Percentiles rank a stretch among this genome's conserved stretches.
phyloP scores from a whole-genome alignment of 2,113 vertebrate genomes.

The Alethe castanea region DNA sequence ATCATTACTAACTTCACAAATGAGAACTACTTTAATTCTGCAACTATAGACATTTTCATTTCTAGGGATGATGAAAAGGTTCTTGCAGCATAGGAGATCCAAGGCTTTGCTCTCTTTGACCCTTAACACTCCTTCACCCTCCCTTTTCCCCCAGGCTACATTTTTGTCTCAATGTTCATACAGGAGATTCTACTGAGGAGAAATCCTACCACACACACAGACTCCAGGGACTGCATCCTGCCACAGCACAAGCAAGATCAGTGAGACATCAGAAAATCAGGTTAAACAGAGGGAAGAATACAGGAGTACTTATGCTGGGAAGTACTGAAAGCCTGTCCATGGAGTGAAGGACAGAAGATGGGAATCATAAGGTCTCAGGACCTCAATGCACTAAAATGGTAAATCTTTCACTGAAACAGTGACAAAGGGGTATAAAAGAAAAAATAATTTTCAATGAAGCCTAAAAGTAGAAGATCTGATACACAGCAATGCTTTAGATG shows the following conservation, averaged over 20 bases:
- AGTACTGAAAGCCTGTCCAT: neutral
- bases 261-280: fast-evolving
- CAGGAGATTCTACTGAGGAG: neutral
- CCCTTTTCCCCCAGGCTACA: neutral
- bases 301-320: neutral
- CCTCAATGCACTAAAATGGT: neutral
- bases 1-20: neutral
- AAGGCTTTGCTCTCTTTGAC: neutral
- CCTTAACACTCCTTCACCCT: neutral
- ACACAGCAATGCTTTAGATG: neutral
- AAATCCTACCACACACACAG: neutral
- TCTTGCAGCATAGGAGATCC: neutral
- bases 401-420: neutral
- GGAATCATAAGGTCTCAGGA: neutral
- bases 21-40: neutral
- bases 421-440: neutral
- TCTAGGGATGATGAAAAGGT: neutral
- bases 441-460: neutral
- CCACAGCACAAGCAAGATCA: neutral
- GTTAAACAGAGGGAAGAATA: neutral
- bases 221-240: neutral
- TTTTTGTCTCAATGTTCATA: neutral
- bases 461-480: neutral
- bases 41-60: neutral
- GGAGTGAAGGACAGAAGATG: neutral